Evolutionary conservation across 1,140 invertebrate genomes (phyloP), one percentile per base, ranked within the genome.

Genomic region (Aphis craccivora): DNA sequence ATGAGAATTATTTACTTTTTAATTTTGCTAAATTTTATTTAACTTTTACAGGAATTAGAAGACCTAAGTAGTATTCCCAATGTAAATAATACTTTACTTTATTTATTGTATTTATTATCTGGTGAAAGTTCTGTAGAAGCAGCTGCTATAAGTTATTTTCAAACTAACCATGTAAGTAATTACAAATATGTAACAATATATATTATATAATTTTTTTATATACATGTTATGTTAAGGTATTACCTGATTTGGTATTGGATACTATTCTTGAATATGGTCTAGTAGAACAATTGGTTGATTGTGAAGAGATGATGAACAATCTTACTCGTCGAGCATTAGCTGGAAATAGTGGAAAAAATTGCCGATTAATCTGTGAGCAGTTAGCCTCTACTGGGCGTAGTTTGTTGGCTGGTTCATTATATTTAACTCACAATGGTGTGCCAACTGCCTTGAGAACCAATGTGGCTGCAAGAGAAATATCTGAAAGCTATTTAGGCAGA

Each of bases 261-360:
- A 93, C 91, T 37, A 93, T 93, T 43, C 91, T 93, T 43, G 91
- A 93, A 22, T 93, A 93, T 55, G 91, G 91, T 37, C 35, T 93
- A 4, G 81, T 93, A 23, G 91, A 93, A 55, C 91, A 93, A 55
- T 86, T 93, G 11, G 20, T n/a, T 45, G 81, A 93, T 20, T 93
- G 91, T 86, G 76, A 84, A 84, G 91, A 93, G 30, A 84, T 93
- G 30, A 51, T 93, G 76, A 83, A 93, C 8, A 93, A 84, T 43
- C 76, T 93, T 37, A 40, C 37, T n/a, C 14, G 81, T 55, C 91
- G 91, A 86, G 48, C 35, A 86, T 84, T 93, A 35, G 48, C 1
- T 20, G 91, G 91, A 43, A 93, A 93, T 55, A 91, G 76, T 83
- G 81, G 81, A 84, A 93, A 93, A 14, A 48, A 93, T 86, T 93